Conservation (phyloP, 2,888 invertebrate species). For the Drosophila picticornis region DNA sequence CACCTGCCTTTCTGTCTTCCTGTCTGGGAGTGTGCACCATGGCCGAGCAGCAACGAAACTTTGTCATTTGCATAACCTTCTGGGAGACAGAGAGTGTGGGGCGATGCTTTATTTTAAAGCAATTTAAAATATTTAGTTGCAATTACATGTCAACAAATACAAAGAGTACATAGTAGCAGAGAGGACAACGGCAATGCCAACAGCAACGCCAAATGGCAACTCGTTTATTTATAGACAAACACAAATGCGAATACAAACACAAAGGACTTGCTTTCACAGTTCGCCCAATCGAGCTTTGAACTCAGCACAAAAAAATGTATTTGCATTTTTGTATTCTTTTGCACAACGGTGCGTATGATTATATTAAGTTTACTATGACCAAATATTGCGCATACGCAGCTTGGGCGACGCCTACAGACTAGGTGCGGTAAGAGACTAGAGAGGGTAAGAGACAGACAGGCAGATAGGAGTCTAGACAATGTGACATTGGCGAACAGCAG, state of each 20-base stretch:
- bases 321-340: conserved; percentile 44
- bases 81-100: conserved; percentile 5
- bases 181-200: conserved; percentile 25
- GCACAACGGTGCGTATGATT: conserved; percentile 77
- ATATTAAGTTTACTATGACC: conserved; percentile 64
- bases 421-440: conserved; percentile 11
- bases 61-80: conserved; percentile 81
- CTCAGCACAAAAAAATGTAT: neutral
- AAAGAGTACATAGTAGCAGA: conserved; percentile 35
- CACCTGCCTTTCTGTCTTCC: neutral
- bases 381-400: conserved; percentile 72
- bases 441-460: neutral
- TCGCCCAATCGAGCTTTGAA: conserved; percentile 46
- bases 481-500: conserved; percentile 61
- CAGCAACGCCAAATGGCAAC: conserved; percentile 43
- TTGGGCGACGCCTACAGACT: conserved; percentile 26
- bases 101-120: conserved; percentile 78
- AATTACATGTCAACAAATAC: conserved; percentile 81
- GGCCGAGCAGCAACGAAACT: conserved; percentile 58
- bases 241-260: conserved; percentile 41
- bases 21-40: conserved; percentile 17
- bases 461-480: conserved; percentile 71
- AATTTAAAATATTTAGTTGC: conserved; percentile 82
- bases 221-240: conserved; percentile 70
- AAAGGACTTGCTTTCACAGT: conserved; percentile 41